These are phyloP conservation scores for Peromyscus eremicus DNA, from an alignment of 2,797 vertebrate species.

Conservation along the genomic window DNA sequence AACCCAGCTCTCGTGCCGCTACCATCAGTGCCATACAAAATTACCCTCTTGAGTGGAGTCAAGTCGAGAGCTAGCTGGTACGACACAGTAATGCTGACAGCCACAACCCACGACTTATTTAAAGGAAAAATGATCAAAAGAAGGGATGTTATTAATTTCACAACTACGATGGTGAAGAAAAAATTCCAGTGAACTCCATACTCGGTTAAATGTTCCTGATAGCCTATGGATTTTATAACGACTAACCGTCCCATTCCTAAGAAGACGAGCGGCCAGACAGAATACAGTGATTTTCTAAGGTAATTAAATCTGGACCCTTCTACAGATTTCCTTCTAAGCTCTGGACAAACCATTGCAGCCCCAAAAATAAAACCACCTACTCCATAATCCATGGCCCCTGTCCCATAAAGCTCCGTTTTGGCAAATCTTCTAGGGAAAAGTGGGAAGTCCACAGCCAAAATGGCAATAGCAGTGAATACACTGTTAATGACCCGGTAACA, in stretches of 20 bases:
- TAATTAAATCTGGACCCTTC: constrained; percentile 84
- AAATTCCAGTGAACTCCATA: constrained; percentile 99
- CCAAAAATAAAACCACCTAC: constrained; percentile 95
- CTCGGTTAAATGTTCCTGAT: constrained; percentile 96
- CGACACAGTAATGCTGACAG: constrained; percentile 87
- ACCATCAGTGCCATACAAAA: constrained; percentile 91
- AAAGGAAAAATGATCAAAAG: constrained; percentile 90
- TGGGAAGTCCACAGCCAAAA: constrained; percentile 96
- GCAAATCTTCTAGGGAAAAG: constrained; percentile 95
- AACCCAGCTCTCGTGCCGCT: constrained; percentile 88
- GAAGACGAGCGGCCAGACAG: constrained; percentile 93
- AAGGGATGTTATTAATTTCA: constrained; percentile 92
- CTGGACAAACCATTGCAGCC: constrained; percentile 94
- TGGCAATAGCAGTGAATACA: constrained; percentile 94
- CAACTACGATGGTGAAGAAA: constrained; percentile 95
- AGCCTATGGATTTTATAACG: constrained; percentile 92
- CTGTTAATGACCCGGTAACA: constrained; percentile 93
- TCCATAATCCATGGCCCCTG: constrained; percentile 97
- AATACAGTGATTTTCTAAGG: constrained; percentile 89
- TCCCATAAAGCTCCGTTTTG: constrained; percentile 98
- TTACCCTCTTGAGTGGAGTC: constrained; percentile 91
- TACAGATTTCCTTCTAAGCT: constrained; percentile 89
- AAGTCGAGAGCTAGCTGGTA: constrained; percentile 93
- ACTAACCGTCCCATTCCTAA: constrained; percentile 93
- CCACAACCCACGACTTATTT: constrained; percentile 89